Evolutionary conservation across 2,113 vertebrate genomes (phyloP).

Genomic region (Malurus alboscapulatus): DNA sequence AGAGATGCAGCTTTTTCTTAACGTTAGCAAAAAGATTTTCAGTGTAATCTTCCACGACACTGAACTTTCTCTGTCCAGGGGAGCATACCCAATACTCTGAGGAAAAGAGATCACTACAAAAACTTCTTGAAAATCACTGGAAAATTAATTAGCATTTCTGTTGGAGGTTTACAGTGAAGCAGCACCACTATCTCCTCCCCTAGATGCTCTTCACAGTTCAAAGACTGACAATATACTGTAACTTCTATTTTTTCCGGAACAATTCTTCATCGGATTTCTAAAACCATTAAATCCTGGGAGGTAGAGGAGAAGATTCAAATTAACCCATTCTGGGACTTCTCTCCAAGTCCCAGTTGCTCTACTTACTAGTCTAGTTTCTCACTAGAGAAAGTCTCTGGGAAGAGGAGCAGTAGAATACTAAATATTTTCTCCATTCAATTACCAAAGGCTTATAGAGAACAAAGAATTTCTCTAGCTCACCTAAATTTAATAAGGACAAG

Average conservation of each 20-base stretch:
- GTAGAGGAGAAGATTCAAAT: neutral
- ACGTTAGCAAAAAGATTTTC: neutral
- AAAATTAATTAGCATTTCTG: neutral
- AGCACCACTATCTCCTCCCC: neutral
- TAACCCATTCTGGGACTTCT: neutral
- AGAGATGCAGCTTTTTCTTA: neutral
- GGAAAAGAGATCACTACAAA: neutral
- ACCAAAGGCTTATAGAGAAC: neutral
- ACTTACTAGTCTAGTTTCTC: neutral
- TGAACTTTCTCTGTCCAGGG: neutral
- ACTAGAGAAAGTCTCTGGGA: neutral
- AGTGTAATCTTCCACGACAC: neutral
- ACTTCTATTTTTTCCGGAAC: neutral
- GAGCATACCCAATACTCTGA: neutral
- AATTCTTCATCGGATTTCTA: neutral
- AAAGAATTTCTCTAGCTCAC: neutral
- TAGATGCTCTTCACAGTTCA: neutral
- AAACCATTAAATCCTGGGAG: neutral
- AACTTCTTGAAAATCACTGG: neutral
- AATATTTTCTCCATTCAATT: neutral
- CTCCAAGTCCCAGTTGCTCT: neutral
- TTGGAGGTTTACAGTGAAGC: neutral
- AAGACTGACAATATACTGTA: neutral
- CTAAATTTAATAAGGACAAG: neutral
- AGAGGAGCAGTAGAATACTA: neutral